Evolutionary conservation across 30 jellyfish, hydroid and myxozoan genomes (phyloP), one percentile per base, ranked within the genome.

Genomic region (Hydractinia echinata): DNA sequence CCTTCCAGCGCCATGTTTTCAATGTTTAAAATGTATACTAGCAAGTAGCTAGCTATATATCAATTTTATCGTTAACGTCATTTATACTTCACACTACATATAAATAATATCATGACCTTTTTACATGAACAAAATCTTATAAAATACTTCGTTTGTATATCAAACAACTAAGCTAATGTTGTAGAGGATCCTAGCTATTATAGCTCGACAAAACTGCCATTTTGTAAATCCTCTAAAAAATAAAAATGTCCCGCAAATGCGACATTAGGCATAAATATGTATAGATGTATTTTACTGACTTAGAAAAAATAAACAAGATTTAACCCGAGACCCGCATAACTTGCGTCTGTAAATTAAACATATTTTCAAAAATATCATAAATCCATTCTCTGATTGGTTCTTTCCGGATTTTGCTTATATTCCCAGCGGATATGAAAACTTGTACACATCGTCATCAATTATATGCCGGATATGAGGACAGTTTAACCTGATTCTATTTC

Each of bases 1-100:
- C 96, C 83, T 62, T 93, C 86, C 97, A 88, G 73, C 53, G 77
- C 61, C 85, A 77, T 77, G 44, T 77, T 77, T 18, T 58, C 70
- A 13, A 60, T 0, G 19, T 13, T 66, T 66, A 30, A 30, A 30
- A 30, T 30, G 44, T 0, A 30, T 2, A 0, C 1, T 30, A 30
- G 44, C 44, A 30, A 30, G 44, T 58, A 61, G 44, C 54, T 10
- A 10, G 10, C 55, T 54, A 14, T 54, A 11, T 67, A 30, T 30
- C 44, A 30, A 30, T 30, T 1, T 30, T 30, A 30, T 30, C 44
- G 44, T 30, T 30, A 30, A 30, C 44, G 44, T 30, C 44, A 30
- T 30, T 30, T 30, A 30, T 30, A 30, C 44, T 30, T 30, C 44
- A 30, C 1, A 30, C 44, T 30, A 30, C 44, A 30, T 30, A 30